These are phyloP conservation scores for Cardiocondyla obscurior DNA, from an alignment of 1,140 invertebrate species.

Conservation along the genomic window DNA sequence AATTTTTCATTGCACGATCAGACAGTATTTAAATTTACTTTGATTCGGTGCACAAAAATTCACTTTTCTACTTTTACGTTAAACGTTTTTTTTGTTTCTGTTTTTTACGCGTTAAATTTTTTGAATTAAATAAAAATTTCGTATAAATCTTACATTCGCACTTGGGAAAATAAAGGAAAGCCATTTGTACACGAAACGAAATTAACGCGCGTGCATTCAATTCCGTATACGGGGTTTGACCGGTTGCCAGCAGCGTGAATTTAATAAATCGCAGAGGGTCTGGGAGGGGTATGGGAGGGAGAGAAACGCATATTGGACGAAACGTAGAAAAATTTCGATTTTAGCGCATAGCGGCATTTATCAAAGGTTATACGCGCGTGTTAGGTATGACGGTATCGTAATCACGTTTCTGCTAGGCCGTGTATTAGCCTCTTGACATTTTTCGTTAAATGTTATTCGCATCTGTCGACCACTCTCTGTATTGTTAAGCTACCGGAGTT, in stretches of 20 bases:
- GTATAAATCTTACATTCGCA: constrained; percentile 22
- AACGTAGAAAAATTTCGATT: constrained; percentile 52
- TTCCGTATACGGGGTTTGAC: constrained; percentile 23
- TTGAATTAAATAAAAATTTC: no score
- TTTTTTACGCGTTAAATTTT: not conserved
- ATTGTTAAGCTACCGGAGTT: constrained; percentile 24
- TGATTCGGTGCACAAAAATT: not conserved
- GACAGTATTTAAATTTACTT: not conserved
- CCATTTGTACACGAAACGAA: constrained; percentile 45
- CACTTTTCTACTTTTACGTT: not conserved
- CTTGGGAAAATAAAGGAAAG: constrained; percentile 40
- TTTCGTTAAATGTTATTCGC: constrained; percentile 40
- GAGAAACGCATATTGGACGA: constrained; percentile 2
- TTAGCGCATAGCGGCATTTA: constrained; percentile 36
- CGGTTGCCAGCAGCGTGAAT: constrained; percentile 44
- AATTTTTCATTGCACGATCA: not conserved
- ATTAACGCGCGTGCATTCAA: constrained; percentile 48
- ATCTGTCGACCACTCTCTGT: not conserved
- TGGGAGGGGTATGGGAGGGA: no score
- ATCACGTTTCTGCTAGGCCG: constrained; percentile 22
- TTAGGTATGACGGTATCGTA: not conserved
- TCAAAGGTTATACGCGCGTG: constrained; percentile 12
- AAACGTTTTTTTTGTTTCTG: not conserved
- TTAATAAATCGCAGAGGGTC: constrained; percentile 42
- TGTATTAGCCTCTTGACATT: constrained; percentile 36